phyloP scores from a whole-genome alignment of 1,140 invertebrate species.

The Drosophila hydei region DNA sequence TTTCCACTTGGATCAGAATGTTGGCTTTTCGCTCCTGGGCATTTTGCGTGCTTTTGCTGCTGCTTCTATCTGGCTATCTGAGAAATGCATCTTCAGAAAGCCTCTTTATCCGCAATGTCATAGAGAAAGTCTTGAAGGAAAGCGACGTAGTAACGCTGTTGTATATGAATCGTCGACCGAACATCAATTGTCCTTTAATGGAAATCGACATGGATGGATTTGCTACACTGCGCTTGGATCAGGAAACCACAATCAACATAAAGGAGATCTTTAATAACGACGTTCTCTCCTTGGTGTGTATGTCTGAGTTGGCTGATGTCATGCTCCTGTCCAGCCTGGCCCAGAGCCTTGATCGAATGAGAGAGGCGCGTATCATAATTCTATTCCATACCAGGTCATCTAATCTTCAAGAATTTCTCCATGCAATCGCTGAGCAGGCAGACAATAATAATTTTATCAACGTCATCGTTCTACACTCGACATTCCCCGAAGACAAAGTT shows the following conservation, averaged over 20 bases:
- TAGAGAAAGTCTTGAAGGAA: not conserved
- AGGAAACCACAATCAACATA: not conserved
- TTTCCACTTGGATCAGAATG: not conserved
- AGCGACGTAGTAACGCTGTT: constrained; percentile 5
- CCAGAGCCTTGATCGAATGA: constrained; percentile 8
- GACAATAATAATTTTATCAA: constrained; percentile 1
- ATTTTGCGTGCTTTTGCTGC: not conserved
- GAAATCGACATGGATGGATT: constrained; percentile 5
- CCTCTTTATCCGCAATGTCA: not conserved
- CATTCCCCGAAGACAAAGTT: not conserved
- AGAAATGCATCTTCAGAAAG: not conserved
- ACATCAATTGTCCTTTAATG: constrained; percentile 7
- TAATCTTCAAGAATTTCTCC: not conserved
- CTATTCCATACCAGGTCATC: not conserved
- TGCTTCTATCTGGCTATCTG: constrained; percentile 2
- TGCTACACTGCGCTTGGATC: constrained; percentile 11
- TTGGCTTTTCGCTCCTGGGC: not conserved
- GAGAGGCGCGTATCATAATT: constrained; percentile 11
- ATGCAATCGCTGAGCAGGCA: not conserved
- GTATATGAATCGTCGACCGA: not conserved
- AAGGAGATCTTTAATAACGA: not conserved
- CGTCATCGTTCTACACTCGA: constrained; percentile 14
- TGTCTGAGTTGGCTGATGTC: not conserved
- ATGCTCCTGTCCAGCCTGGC: constrained; percentile 10
- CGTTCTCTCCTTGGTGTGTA: constrained; percentile 30